phyloP scores from a whole-genome alignment of 2,113 vertebrate species.

The Cebidichthys violaceus region DNA sequence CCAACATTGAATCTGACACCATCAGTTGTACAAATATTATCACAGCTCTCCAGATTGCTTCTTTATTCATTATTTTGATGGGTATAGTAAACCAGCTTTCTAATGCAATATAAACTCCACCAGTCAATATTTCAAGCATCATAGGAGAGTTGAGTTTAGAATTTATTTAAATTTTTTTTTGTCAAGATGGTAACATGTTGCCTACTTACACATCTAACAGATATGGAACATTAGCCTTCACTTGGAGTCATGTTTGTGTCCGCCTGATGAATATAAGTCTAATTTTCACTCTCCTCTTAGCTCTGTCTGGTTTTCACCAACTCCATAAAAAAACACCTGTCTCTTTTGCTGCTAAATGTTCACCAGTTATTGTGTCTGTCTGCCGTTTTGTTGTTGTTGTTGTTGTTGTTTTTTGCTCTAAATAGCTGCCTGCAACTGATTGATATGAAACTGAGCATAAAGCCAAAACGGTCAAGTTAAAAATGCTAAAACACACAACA shows the following conservation, averaged over 20 bases:
- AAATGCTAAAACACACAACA: not conserved
- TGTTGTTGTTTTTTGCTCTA: not conserved
- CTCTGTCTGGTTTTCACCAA: not conserved
- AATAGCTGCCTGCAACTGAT: not conserved
- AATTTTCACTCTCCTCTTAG: not conserved
- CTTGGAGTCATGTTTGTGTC: not conserved
- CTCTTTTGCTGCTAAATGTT: not conserved
- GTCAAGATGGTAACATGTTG: not conserved
- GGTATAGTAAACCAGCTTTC: not conserved
- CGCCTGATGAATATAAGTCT: not conserved
- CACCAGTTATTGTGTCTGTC: not conserved
- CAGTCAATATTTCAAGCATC: too few relatives aligned
- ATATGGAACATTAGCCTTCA: not conserved
- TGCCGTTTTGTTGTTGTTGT: not conserved
- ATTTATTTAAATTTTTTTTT: not conserved
- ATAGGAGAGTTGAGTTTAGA: not conserved
- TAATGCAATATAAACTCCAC: not conserved
- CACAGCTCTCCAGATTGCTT: not conserved
- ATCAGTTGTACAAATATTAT: not conserved
- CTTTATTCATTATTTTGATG: not conserved
- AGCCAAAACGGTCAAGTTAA: not conserved
- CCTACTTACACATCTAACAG: not conserved
- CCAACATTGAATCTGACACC: slow-evolving; percentile 2
- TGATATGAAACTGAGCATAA: not conserved
- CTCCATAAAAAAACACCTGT: not conserved